A percentile compares a stretch with the other conserved stretches of the same genome.
These are phyloP conservation scores for Parnassius apollo DNA, from an alignment of 2,888 invertebrate species.

Conservation along the genomic window DNA sequence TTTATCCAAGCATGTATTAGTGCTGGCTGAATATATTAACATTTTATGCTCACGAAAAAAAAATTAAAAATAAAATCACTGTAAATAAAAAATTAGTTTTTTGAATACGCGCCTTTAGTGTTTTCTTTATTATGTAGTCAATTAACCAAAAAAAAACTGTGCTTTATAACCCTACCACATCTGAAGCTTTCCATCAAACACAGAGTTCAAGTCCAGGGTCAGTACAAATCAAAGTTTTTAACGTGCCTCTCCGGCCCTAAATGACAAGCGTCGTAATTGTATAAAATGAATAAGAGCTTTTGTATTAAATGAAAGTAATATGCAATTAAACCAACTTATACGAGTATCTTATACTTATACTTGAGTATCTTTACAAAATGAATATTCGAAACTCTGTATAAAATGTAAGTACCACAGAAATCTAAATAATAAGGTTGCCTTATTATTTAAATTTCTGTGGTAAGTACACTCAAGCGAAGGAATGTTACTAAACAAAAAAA, in stretches of 20 bases:
- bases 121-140: neutral
- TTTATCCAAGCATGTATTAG: no score
- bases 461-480: no score
- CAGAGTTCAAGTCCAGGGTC: slow-evolving; percentile 25
- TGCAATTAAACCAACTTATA: neutral
- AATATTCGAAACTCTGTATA: no score
- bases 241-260: slow-evolving; percentile 3
- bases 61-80: neutral
- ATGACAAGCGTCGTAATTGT: slow-evolving; percentile 16
- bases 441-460: no score
- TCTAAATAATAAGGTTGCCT: no score
- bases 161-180: neutral
- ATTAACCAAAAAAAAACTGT: neutral
- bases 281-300: neutral
- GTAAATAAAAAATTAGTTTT: neutral
- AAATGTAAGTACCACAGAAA: no score
- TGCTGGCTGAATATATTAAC: no score
- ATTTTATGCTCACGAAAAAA: no score
- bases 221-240: slow-evolving; percentile 22
- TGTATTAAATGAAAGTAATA: slow-evolving; percentile 2
- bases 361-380: no score
- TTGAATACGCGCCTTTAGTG: neutral
- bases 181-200: slow-evolving; percentile 8
- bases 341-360: no score
- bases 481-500: no score